These are phyloP conservation scores for Calypte anna DNA, from an alignment of 2,113 vertebrate genomes.

Conservation along the genomic window DNA sequence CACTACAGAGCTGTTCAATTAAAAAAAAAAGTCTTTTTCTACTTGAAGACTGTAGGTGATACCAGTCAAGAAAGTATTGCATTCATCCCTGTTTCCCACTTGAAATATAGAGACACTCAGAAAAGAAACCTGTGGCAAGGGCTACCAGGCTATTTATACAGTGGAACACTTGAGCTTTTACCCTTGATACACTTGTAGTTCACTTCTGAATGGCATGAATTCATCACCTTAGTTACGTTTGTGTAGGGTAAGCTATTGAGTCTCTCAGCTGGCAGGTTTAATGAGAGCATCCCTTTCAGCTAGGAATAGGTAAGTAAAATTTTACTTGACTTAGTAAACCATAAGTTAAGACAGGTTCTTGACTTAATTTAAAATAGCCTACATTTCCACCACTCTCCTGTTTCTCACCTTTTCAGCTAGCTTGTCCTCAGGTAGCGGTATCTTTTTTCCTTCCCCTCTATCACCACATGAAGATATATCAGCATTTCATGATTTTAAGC, in stretches of 20 bases:
- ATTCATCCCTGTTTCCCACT: not conserved
- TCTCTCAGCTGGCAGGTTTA: not conserved
- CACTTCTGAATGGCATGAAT: accelerated
- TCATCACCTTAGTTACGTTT: not conserved
- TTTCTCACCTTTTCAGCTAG: not conserved
- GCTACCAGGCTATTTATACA: not conserved
- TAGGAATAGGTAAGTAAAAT: not conserved
- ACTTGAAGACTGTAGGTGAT: not conserved
- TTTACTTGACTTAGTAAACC: not conserved
- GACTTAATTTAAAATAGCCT: not conserved
- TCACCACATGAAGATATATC: not conserved
- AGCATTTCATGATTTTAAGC: not conserved
- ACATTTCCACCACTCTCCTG: not conserved
- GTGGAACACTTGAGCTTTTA: not conserved
- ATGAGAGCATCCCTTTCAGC: not conserved
- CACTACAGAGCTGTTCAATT: not conserved
- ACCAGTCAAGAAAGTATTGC: accelerated
- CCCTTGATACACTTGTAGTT: not conserved
- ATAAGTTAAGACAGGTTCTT: not conserved
- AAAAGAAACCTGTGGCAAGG: not conserved
- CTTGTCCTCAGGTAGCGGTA: not conserved
- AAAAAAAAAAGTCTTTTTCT: not conserved
- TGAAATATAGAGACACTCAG: not conserved
- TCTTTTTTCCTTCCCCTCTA: not conserved
- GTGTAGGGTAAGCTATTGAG: not conserved